phyloP scores from a whole-genome alignment of 2,888 invertebrate genomes.

The Griposia aprilina region DNA sequence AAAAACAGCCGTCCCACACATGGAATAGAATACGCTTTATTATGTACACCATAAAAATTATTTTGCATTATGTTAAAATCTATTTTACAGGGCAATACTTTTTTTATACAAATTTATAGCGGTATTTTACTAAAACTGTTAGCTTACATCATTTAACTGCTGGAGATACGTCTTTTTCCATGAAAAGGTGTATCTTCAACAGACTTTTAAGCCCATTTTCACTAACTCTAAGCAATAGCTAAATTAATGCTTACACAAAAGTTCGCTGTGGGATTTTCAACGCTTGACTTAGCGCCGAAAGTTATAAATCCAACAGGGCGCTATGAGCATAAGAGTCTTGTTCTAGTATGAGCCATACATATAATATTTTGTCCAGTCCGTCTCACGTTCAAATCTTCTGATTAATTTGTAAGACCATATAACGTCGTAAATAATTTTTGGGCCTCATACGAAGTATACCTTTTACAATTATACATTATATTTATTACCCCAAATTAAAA shows the following conservation, averaged over 20 bases:
- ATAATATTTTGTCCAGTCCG: too few relatives aligned
- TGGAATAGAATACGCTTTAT: too few relatives aligned
- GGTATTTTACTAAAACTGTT: not conserved
- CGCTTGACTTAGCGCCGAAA: not conserved
- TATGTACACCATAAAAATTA: not conserved
- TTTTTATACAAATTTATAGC: not conserved
- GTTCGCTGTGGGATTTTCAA: not conserved
- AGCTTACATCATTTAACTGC: not conserved
- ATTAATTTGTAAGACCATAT: not conserved
- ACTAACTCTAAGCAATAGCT: not conserved
- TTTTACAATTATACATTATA: slow-evolving; percentile 21
- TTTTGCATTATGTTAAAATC: not conserved
- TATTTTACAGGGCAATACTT: not conserved
- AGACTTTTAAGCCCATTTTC: not conserved
- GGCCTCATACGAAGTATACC: not conserved
- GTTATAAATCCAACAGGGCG: too few relatives aligned
- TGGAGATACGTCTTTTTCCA: not conserved
- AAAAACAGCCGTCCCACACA: too few relatives aligned
- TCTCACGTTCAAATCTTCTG: not conserved
- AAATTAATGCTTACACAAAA: too few relatives aligned
- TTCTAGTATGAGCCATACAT: too few relatives aligned
- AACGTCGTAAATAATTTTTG: slow-evolving; percentile 1
- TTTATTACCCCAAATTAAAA: slow-evolving; percentile 52
- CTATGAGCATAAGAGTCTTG: not conserved
- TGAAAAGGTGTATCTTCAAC: not conserved